Evolutionary conservation across 2,888 invertebrate species (phyloP).

Genomic region (Thelaira solivaga): DNA sequence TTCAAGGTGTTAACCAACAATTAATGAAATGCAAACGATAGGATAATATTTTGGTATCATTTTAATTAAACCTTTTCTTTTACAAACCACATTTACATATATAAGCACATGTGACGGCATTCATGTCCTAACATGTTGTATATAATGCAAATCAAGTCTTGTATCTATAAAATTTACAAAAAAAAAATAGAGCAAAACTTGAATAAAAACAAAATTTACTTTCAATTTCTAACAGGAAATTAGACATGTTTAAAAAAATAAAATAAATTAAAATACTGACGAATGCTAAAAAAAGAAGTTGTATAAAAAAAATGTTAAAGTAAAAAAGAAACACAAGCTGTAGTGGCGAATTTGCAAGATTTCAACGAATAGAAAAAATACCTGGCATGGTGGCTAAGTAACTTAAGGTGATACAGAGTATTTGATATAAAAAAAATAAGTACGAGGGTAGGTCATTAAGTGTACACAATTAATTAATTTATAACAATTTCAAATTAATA

Average conservation of each 20-base stretch:
- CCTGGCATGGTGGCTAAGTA: constrained; percentile 37
- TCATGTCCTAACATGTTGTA: neutral
- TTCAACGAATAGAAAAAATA: constrained; percentile 40
- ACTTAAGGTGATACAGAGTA: constrained; percentile 6
- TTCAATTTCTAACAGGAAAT: constrained; percentile 62
- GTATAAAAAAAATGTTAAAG: neutral
- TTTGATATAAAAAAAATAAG: neutral
- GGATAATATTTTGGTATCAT: constrained; percentile 21
- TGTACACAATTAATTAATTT: too few relatives aligned
- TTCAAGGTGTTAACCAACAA: constrained; percentile 37
- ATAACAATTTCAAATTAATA: too few relatives aligned
- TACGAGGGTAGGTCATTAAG: neutral
- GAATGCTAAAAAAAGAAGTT: constrained; percentile 4
- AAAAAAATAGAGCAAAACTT: constrained; percentile 20
- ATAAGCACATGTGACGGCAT: neutral
- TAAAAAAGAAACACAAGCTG: neutral
- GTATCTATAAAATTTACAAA: neutral
- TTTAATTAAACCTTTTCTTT: constrained; percentile 8
- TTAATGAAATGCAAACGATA: constrained; percentile 39
- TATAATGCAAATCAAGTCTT: neutral
- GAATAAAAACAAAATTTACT: constrained; percentile 42
- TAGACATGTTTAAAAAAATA: constrained; percentile 28
- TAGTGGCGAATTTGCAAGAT: constrained; percentile 21
- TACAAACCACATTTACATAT: neutral
- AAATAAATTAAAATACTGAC: too few relatives aligned